Percentiles rank a stretch among this genome's conserved stretches.
These are phyloP conservation scores for Augiades crinisus DNA, from an alignment of 2,888 invertebrate genomes.

Conservation along the genomic window DNA sequence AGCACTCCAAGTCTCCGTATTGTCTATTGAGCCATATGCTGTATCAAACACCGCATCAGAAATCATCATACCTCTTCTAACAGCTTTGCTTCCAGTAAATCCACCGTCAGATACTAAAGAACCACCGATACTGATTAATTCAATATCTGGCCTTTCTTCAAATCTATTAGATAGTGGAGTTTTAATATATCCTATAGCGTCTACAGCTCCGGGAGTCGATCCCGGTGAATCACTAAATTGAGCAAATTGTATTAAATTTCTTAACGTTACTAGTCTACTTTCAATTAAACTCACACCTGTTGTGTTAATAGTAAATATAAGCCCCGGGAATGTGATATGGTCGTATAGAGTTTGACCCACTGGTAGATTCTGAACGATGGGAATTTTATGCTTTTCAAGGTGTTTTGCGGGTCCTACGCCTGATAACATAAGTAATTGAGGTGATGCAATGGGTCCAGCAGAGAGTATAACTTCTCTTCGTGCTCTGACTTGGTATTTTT, in stretches of 20 bases:
- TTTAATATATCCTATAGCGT: constrained; percentile 84
- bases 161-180: constrained; percentile 79
- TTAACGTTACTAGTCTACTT: constrained; percentile 39
- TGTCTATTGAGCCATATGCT: constrained; percentile 80
- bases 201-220: constrained; percentile 83
- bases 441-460: constrained; percentile 93
- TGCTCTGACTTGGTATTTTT: constrained; percentile 75
- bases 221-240: constrained; percentile 65
- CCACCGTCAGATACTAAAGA: constrained; percentile 83
- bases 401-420: constrained; percentile 83
- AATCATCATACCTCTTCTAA: constrained; percentile 80
- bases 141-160: constrained; percentile 83
- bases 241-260: constrained; percentile 48
- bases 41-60: constrained; percentile 77
- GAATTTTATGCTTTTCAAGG: constrained; percentile 76
- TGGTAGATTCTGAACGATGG: constrained; percentile 83
- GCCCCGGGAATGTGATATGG: constrained; percentile 79
- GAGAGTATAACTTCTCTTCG: constrained; percentile 92
- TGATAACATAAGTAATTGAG: constrained; percentile 94
- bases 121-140: constrained; percentile 83
- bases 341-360: constrained; percentile 86
- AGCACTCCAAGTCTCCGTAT: constrained; percentile 81
- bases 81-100: constrained; percentile 56
- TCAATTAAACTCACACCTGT: constrained; percentile 60
- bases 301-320: constrained; percentile 62